Conservation (phyloP, 2,113 vertebrate species). For the Saccopteryx bilineata region DNA sequence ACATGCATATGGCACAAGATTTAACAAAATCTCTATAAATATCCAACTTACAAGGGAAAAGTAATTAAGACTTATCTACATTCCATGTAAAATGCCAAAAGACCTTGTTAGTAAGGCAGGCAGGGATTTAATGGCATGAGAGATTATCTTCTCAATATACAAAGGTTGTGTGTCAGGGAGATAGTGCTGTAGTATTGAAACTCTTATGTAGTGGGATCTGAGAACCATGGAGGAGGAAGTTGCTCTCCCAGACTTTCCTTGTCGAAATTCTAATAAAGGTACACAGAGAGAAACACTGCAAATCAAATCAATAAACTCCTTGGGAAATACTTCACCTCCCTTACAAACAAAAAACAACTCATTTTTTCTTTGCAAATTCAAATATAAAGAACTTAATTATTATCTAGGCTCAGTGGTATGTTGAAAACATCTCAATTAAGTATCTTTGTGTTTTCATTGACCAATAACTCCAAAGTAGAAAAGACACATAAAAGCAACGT, state of each 20-base stretch:
- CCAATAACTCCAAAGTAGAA: background rate
- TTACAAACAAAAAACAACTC: slow-evolving; percentile 3
- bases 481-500: background rate
- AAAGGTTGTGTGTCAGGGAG: background rate
- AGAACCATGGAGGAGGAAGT: background rate
- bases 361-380: slow-evolving; percentile 1
- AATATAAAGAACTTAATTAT: slow-evolving; percentile 49
- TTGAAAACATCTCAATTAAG: slow-evolving; percentile 16
- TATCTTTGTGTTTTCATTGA: slow-evolving; percentile 10
- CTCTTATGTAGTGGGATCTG: background rate
- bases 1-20: slow-evolving; percentile 63
- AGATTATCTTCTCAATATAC: background rate
- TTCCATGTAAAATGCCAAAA: slow-evolving; percentile 23
- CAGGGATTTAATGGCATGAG: background rate
- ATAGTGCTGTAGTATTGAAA: background rate
- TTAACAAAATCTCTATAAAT: slow-evolving; percentile 63
- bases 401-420: background rate
- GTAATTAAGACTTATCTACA: slow-evolving; percentile 47
- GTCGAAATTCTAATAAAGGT: slow-evolving; percentile 31
- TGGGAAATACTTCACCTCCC: background rate
- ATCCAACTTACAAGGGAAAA: slow-evolving; percentile 17
- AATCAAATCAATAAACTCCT: background rate
- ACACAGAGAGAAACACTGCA: background rate
- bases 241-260: background rate
- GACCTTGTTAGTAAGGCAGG: background rate